Conservation (phyloP, 2,113 vertebrate species). For the Junco hyemalis region DNA sequence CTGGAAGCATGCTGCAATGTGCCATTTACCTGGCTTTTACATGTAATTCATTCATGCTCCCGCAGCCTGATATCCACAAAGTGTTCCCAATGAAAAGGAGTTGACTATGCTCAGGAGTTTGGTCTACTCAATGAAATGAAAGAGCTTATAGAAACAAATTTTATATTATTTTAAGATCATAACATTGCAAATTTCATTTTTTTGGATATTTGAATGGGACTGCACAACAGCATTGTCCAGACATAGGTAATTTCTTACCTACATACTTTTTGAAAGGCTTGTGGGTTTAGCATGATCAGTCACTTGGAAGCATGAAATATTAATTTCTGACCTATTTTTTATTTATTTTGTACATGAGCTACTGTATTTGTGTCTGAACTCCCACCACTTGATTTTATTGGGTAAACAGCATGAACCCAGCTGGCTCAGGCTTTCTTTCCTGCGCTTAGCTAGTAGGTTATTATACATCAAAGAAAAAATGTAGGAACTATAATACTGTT, state of each 20-base stretch:
- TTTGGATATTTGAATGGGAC: slow-evolving; percentile 19
- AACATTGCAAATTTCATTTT: slow-evolving; percentile 4
- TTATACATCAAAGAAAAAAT: neutral
- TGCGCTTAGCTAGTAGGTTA: neutral
- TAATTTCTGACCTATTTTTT: slow-evolving; percentile 20
- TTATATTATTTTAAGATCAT: neutral
- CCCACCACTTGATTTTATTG: slow-evolving; percentile 34
- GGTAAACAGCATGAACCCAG: slow-evolving; percentile 10
- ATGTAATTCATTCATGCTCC: neutral
- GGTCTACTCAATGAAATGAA: slow-evolving; percentile 8
- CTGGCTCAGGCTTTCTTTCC: neutral
- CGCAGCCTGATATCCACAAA: neutral
- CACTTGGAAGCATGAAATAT: slow-evolving; percentile 47
- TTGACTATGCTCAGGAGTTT: neutral
- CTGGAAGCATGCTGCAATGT: neutral
- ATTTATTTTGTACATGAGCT: slow-evolving; percentile 17
- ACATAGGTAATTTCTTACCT: slow-evolving; percentile 19
- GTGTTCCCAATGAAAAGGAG: neutral
- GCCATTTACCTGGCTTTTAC: neutral
- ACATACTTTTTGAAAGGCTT: neutral
- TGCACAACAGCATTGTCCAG: slow-evolving; percentile 9
- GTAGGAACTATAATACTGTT: neutral
- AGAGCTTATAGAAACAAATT: neutral
- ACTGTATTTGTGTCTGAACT: neutral
- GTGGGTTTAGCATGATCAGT: neutral